Base-by-base conservation (phyloP, 2,113 vertebrate species). In the Paramisgurnus dabryanus region DNA sequence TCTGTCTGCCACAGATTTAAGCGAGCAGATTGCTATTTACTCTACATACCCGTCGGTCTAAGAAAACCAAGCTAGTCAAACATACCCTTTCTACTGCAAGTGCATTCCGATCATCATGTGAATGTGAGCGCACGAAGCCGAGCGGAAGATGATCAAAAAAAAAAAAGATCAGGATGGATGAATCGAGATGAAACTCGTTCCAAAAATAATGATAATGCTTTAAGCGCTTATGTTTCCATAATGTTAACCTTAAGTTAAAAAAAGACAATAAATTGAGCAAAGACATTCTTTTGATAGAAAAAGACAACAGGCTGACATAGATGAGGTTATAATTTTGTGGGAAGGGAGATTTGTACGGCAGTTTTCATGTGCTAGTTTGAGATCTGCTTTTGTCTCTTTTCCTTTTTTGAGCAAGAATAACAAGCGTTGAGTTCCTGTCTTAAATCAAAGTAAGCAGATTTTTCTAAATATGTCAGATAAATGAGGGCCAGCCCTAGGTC, bases 21-120 rank as follows among this genome's bases (percentile, higher is more conserved):
- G 87, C 87, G 89, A 85, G 88, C 87, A 91, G 90, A 91, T 86
- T 96, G 95, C 94, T 95, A 95, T 95, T 96, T 96, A 95, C 95
- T 92, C 95, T 95, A 91, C 91, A 89, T 90, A 93, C 94, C 93
- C 93, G 91, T 94, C 86, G 84, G 86, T 86, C 91, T 89, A 91
- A 93, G 91, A 92, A 88, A 91, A 87, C 89, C 88, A 86, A 87
- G 90, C 87, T 89, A 92, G 85, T 91, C 90, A 92, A 90, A 93
- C 91, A 92, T 93, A 90, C 90, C 91, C 91, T 91, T 93, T 91
- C 84, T 86, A 85, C 80, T 83, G 87, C 82, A 65, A 87, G 85
- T 85, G 86, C 81, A 86, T 88, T 88, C 86, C 89, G 88, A 86
- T 89, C 85, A 87, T 89, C 85, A 88, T 82, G 87, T 88, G 89